Conservation (phyloP, 2,888 invertebrate species). For the Clepsis dumicolana region DNA sequence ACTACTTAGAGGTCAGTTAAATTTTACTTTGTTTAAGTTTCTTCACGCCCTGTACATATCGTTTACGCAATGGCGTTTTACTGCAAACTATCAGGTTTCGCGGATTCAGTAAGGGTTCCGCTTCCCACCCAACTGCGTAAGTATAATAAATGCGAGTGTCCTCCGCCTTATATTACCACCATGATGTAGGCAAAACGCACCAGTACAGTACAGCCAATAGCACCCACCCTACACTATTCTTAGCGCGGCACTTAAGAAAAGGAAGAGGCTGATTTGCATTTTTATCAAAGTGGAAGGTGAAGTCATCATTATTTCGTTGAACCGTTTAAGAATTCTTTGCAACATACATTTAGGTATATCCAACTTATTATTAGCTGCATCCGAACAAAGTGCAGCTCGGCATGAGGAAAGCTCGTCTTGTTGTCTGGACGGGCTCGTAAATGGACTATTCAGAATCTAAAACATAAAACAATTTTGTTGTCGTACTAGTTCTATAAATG, state of each 20-base stretch:
- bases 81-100: constrained; percentile 3
- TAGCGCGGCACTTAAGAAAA: constrained; percentile 75
- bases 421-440: constrained; percentile 17
- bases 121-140: neutral
- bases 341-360: constrained; percentile 41
- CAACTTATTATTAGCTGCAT: constrained; percentile 40
- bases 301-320: constrained; percentile 57
- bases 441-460: constrained; percentile 25
- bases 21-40: constrained; percentile 24
- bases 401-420: constrained; percentile 23
- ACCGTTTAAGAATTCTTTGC: constrained; percentile 30
- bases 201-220: constrained; percentile 53
- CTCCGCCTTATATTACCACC: constrained; percentile 50
- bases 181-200: constrained; percentile 57
- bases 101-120: neutral
- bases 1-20: constrained; percentile 21
- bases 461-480: constrained; percentile 44
- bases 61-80: neutral
- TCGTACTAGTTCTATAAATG: constrained; percentile 44
- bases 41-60: neutral
- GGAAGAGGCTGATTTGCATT: constrained; percentile 83
- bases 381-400: constrained; percentile 16
- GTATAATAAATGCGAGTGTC: constrained; percentile 16
- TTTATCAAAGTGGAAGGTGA: constrained; percentile 81
- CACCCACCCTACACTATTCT: constrained; percentile 79